Percentiles rank a stretch among this genome's conserved stretches.
These are phyloP conservation scores for Drosophila novamexicana DNA, from an alignment of 1,140 invertebrate species.

Conservation along the genomic window DNA sequence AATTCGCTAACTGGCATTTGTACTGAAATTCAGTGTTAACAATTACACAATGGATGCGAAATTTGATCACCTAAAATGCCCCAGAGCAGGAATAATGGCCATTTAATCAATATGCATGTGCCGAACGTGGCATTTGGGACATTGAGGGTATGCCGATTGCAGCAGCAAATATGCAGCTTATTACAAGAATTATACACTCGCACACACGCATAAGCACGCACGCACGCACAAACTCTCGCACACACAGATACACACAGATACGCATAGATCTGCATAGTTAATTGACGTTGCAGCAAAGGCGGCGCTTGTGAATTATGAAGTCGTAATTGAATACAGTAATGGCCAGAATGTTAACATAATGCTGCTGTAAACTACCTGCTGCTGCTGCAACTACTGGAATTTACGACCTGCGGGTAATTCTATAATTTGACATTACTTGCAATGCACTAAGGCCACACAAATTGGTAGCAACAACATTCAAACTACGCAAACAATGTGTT, in stretches of 20 bases:
- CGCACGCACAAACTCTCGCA: not conserved
- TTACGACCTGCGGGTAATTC: constrained; percentile 28
- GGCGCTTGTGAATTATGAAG: constrained; percentile 56
- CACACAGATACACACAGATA: not conserved
- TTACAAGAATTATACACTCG: constrained; percentile 48
- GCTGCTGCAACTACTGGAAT: constrained; percentile 18
- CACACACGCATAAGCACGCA: not conserved
- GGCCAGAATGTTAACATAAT: constrained; percentile 39
- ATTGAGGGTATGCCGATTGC: constrained; percentile 6
- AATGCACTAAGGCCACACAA: constrained; percentile 32
- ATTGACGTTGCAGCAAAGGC: constrained; percentile 9
- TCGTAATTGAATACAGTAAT: constrained; percentile 74
- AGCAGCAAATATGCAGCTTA: constrained; percentile 40
- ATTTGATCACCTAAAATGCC: constrained; percentile 17
- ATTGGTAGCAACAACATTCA: constrained; percentile 19
- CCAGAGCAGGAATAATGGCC: constrained; percentile 34
- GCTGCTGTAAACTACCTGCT: constrained; percentile 2
- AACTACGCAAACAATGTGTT: constrained; percentile 8
- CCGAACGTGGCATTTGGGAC: constrained; percentile 22
- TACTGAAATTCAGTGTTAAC: not conserved
- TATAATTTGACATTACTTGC: constrained; percentile 52
- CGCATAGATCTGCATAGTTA: constrained; percentile 1
- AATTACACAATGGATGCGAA: constrained; percentile 2
- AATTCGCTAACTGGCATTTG: not conserved
- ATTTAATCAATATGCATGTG: constrained; percentile 59